Evolutionary conservation across 2,113 vertebrate genomes (phyloP).

Genomic region (Phrynosoma platyrhinos): DNA sequence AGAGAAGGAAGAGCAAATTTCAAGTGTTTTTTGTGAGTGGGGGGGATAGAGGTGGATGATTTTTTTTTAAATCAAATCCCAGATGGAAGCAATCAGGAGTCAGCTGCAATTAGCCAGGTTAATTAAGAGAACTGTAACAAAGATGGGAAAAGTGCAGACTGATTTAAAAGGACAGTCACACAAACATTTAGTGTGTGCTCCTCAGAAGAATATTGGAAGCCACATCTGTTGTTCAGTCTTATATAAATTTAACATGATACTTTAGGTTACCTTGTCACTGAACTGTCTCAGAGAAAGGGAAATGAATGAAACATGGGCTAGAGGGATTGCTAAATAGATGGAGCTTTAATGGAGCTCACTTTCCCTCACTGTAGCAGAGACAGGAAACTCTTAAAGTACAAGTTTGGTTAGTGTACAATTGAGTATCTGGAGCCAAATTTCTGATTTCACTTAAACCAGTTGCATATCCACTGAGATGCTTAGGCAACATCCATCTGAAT

Average conservation of each 20-base stretch:
- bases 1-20: slow-evolving; percentile 58
- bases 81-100: slow-evolving; percentile 63
- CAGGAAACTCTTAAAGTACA: slow-evolving; percentile 16
- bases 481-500: neutral
- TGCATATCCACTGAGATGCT: neutral
- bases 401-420: neutral
- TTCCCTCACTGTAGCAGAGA: neutral
- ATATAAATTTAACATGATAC: neutral
- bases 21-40: slow-evolving; percentile 25
- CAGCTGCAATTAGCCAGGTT: slow-evolving; percentile 68
- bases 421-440: slow-evolving; percentile 10
- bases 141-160: neutral
- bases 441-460: slow-evolving; percentile 2
- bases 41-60: neutral
- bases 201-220: slow-evolving; percentile 12
- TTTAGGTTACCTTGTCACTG: neutral
- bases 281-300: neutral
- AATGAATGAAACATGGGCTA: neutral
- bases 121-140: slow-evolving; percentile 43
- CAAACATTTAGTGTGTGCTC: slow-evolving; percentile 18
- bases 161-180: slow-evolving; percentile 18
- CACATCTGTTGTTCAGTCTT: slow-evolving; percentile 15
- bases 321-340: neutral
- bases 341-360: neutral
- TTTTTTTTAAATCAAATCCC: slow-evolving; percentile 56